Percentiles rank a stretch among this genome's conserved stretches.
These are phyloP conservation scores for Anoplopoma fimbria DNA, from an alignment of 2,113 vertebrate genomes.

Conservation along the genomic window DNA sequence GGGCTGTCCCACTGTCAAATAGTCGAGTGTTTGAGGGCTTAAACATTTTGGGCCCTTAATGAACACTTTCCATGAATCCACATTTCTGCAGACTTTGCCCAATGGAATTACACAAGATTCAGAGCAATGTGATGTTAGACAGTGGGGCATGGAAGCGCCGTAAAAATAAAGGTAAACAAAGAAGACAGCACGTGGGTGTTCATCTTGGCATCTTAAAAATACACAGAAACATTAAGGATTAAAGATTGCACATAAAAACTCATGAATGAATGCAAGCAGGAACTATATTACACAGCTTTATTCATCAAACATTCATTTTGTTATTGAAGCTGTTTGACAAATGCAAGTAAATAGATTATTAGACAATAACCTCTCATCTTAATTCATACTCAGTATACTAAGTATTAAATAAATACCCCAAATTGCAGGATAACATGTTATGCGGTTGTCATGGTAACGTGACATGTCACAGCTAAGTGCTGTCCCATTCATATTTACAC, in stretches of 20 bases:
- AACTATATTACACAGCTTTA: background rate
- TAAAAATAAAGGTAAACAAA: background rate
- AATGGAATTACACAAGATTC: no score
- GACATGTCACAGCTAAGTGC: background rate
- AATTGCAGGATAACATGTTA: no score
- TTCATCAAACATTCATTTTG: background rate
- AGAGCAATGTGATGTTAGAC: no score
- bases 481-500: background rate
- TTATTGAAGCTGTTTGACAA: background rate
- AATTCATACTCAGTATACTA: no score
- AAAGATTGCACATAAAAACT: background rate
- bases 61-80: no score
- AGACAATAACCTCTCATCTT: no score
- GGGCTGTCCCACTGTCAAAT: no score
- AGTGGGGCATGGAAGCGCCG: background rate
- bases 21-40: no score
- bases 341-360: background rate
- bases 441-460: no score
- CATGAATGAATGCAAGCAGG: background rate
- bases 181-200: background rate
- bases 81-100: no score
- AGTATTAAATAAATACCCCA: no score
- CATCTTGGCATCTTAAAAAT: background rate
- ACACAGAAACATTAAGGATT: background rate
- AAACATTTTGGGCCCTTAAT: no score